Evolutionary conservation across 2,113 vertebrate genomes (phyloP).

Genomic region (Gopherus evgoodei): DNA sequence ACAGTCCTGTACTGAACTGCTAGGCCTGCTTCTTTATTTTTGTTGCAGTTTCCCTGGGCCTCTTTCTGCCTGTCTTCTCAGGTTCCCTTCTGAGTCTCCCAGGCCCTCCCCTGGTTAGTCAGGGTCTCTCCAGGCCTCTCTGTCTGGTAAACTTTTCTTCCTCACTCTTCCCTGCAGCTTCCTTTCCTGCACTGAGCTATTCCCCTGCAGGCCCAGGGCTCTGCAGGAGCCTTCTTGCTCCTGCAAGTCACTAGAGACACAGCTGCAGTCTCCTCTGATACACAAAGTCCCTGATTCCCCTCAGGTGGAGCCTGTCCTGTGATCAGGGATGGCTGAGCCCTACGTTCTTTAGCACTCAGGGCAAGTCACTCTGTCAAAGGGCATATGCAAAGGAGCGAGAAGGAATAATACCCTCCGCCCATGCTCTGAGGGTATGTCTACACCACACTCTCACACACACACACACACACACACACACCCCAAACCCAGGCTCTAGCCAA

Average conservation of each 20-base stretch:
- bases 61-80: not conserved
- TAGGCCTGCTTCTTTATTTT: not conserved
- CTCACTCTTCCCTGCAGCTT: not conserved
- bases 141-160: no score
- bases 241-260: not conserved
- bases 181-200: not conserved
- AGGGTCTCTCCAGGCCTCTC: not conserved
- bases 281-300: not conserved
- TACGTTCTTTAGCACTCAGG: not conserved
- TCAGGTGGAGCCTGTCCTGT: not conserved
- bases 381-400: no score
- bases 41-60: not conserved
- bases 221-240: not conserved
- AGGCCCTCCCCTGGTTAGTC: no score
- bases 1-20: not conserved
- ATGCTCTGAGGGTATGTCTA: no score
- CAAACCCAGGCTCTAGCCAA: not conserved
- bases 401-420: no score
- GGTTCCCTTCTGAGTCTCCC: not conserved
- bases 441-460: no score
- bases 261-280: not conserved
- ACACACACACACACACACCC: no score
- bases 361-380: no score
- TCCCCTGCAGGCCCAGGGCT: no score
- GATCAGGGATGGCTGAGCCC: no score